Base-by-base conservation (phyloP, 2,888 invertebrate genomes). In the Scaptomyza polygonia region DNA sequence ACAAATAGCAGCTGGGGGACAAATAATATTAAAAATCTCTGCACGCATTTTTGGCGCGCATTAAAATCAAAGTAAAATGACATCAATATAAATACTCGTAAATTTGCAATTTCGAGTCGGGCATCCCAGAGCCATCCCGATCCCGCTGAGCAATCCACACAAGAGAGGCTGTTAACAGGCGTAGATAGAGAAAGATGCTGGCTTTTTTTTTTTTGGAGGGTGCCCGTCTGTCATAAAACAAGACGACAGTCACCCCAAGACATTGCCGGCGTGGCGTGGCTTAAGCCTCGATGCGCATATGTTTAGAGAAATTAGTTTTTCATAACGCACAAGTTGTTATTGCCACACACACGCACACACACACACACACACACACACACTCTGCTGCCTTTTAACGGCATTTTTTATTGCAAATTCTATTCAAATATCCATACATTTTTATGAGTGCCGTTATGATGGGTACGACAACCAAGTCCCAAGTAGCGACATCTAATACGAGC, bases 321-420 rank as follows among this genome's bases (percentile, higher is more conserved):
- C 89, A 89, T 88, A 88, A 83, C 83, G 81, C 80, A 82, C 88
- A 88, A 88, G 88, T 89, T 88, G 80, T 73, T 88, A 78, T 85
- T 88, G 87, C 87, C 82, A 70, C 59, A 61, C 65, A 54, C 56
- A 32, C 71, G 42, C 54, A 14, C 52, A 14, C 49, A 6, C 43
- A 54, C 56, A 32, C 71, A 44, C 54, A 14, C 52, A 14, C 49
- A 6, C 43, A 5, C 47, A 29, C 43, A 2, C 43, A 21, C 49
- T 21, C 59, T 53, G 70, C 67, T 73, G 87, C 67, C 76, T 86
- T 88, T 88, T 85, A 85, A 88, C 84, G 84, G 88, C 88, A 85
- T 85, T 85, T 88, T 88, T 88, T 88, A 88, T 88, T 84, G 88
- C 89, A 89, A 89, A 89, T 88, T 88, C 86, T 86, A 88, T 89